These are phyloP conservation scores for Cygnus buccinator DNA, from an alignment of 2,113 vertebrate genomes.

Conservation along the genomic window DNA sequence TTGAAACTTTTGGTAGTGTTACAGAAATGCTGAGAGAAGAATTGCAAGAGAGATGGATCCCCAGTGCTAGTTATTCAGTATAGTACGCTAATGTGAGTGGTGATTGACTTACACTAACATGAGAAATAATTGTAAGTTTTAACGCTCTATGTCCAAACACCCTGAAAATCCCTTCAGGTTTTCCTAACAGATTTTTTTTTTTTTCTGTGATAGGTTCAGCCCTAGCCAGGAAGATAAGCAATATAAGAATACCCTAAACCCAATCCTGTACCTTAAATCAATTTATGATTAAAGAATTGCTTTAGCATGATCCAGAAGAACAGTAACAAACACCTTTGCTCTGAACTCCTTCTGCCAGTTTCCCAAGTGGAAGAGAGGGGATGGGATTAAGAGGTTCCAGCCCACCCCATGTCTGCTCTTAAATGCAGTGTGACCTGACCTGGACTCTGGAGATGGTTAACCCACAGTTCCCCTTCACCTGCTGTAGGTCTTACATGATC, in stretches of 20 bases:
- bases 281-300: neutral
- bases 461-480: neutral
- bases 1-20: neutral
- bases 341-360: neutral
- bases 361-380: neutral
- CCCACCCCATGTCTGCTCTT: neutral
- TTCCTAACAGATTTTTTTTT: neutral
- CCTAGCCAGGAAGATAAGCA: neutral
- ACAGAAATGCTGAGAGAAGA: neutral
- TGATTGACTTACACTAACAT: neutral
- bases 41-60: fast-evolving
- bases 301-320: neutral
- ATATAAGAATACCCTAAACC: neutral
- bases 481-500: neutral
- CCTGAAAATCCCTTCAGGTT: neutral
- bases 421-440: neutral
- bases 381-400: neutral
- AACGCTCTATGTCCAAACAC: neutral
- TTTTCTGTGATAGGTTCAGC: neutral
- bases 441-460: neutral
- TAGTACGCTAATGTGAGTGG: fast-evolving
- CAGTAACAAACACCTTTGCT: neutral
- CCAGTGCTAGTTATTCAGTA: neutral
- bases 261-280: neutral
- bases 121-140: neutral